Base-by-base conservation (phyloP, 2,888 invertebrate species). In the Copidosoma aretas region DNA sequence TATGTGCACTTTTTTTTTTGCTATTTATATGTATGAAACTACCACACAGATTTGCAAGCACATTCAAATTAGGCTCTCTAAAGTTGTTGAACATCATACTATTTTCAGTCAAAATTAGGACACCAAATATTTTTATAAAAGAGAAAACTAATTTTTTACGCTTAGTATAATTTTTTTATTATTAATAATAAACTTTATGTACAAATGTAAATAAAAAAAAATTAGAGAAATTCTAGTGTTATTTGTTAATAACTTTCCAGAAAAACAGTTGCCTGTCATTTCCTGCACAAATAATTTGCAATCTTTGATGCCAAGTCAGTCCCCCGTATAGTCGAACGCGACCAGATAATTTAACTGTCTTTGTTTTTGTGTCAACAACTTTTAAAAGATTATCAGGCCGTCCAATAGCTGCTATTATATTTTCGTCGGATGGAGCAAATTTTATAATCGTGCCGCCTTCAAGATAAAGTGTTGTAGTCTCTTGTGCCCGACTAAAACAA, bases 351-450 rank as follows among this genome's bases (percentile, higher is more conserved):
- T 88, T 79, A 0, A 88, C 86, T 74, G 85, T 86, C 77, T 89
- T 86, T 56, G 86, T 87, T 78, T 86, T 87, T 59, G 87, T 84
- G 76, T 87, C 87, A 54, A 87, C 87, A 0, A 92, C 87, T 83
- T 91, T 91, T 8, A 93, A 80, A 24, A 88, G 86, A 68, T 88
- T 86, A 72, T 90, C 89, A 0, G 91, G 89, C 59, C 88, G 86
- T 14, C 92, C 92, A 58, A 90, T 85, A 39, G 89, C 89, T 1
- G 91, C 91, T 21, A 91, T 82, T 0, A 91, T 84, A 73, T 87
- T 84, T 73, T 91, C 90, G 61, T 88, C 88, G 72, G 86, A 85
- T 8, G 88, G 88, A 14, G 89, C 88, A 82, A 91, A 90, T 69
- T 87, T 87, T 3, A 91, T 84, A 49, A 84, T 76, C 17, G 87